Base-by-base conservation (phyloP, 2,113 vertebrate genomes). In the Hydrochoerus hydrochaeris region DNA sequence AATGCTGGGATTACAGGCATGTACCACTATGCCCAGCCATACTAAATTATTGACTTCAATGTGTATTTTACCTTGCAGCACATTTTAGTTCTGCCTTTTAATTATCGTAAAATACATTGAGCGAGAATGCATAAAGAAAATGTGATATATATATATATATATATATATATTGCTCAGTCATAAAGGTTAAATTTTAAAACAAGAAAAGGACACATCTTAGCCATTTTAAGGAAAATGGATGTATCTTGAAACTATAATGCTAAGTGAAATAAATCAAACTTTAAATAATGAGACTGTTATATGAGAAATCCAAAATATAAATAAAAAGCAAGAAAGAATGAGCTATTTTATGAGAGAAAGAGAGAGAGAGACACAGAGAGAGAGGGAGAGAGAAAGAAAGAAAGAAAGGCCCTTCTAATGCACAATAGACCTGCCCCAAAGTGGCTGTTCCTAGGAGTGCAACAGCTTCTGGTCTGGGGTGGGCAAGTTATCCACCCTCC, bases 351-450 rank as follows among this genome's bases (percentile, higher is more conserved):
- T 93, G 97, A 87, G 98, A 96, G 14, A 54, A 99, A 99, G 98
- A 99, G 94, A 99, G 75, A 8, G n/a, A n/a, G n/a, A n/a, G n/a
- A n/a, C n/a, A n/a, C n/a, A 87, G 98, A 96, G 14, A 54, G 99
- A 99, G 98, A 99, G 94, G 99, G 75, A 8, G 97, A 87, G 98
- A 96, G 14, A 54, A 99, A 99, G 98, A 99, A 94, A 99, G 75
- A 8, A n/a, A 58, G n/a, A 57, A 57, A 57, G 49, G 67, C 26
- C 5, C 35, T 85, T 62, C 35, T 77, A 80, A 88, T 62, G 82
- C 82, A 62, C 1, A 17, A 32, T 87, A 85, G 78, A 81, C 10
- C 0, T 7, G 78, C 49, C 84, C 26, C 26, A 35, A n/a, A 35
- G 32, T 86, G 49, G 32, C 35, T 73, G 88, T 46, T 88, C 38